Conservation (phyloP, 2,113 vertebrate genomes). For the Podiceps cristatus region DNA sequence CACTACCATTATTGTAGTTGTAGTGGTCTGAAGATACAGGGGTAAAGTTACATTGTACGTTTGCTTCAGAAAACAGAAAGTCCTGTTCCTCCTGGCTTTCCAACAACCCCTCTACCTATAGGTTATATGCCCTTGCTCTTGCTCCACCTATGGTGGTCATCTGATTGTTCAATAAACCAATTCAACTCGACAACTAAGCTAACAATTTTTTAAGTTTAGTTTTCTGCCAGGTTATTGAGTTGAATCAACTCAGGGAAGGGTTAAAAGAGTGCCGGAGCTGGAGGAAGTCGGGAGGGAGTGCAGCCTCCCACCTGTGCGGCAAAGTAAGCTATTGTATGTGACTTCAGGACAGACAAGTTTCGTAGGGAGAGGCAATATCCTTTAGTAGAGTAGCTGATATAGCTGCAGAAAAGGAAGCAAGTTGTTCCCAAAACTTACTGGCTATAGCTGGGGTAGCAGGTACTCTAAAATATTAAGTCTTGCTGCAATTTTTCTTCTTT, state of each 20-base stretch:
- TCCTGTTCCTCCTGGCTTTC: neutral
- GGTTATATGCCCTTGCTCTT: neutral
- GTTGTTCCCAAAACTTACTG: neutral
- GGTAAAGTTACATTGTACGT: neutral
- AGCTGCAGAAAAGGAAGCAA: neutral
- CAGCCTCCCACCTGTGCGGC: neutral
- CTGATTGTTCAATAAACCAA: neutral
- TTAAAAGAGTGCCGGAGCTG: neutral
- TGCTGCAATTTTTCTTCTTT: neutral
- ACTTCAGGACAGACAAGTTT: neutral
- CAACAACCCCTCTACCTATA: neutral
- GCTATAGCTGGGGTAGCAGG: neutral
- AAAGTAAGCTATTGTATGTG: neutral
- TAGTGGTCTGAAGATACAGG: neutral
- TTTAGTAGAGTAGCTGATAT: neutral
- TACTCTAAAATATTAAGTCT: neutral
- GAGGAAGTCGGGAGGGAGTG: neutral
- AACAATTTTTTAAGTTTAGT: neutral
- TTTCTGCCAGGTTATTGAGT: neutral
- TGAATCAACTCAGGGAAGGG: neutral
- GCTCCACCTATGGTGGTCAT: neutral
- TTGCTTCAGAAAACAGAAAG: neutral
- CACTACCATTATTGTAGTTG: neutral
- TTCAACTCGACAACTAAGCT: neutral
- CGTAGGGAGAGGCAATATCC: neutral